Base-by-base conservation (phyloP, 2,888 invertebrate species). In the Steinernema scapterisci region DNA sequence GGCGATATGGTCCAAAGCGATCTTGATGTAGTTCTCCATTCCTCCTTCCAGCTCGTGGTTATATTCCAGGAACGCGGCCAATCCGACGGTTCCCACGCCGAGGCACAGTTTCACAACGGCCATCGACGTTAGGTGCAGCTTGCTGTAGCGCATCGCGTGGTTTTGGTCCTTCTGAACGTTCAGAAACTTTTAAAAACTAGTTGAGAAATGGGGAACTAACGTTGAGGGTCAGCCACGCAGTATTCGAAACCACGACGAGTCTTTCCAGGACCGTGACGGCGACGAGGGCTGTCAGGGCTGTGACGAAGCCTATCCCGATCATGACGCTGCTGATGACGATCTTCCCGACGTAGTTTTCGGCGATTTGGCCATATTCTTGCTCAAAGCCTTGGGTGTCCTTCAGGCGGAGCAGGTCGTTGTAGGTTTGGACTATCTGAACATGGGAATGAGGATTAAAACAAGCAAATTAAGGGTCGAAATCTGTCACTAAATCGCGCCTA, bases 1-100 rank as follows among this genome's bases (percentile, higher is more conserved):
- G 9, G 85, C 76, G 46, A 87, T 79, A 75, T 86, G 85, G 27
- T 87, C 87, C 72, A 85, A 75, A 0, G 83, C 85, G 52, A 87
- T 86, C 76, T 85, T 83, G 75, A 87, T 84, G 81, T 85, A 87
- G 46, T 82, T 82, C 44, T 85, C 83, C 11, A 77, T 75, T 16
- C 81, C 81, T 25, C 81, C 75, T 51, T 87, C 77, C 78, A 82
- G 77, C 54, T 86, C 84, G 73, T 87, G 84, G 63, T 84, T 82
- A 73, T 85, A 87, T 74, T 87, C 87, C 21, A 86, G 78, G 73
- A 87, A 87, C 31, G 83, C 84, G 43, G 85, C 84, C 13, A 87
- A 74, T 11, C 83, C 85, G 6, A 87, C 77, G 1, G 83, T 78
- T 25, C 83, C 81, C 13, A 87, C 73, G 9, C 80, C 79, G 25